phyloP scores from a whole-genome alignment of 2,113 vertebrate species.

The Butastur rufipennis region DNA sequence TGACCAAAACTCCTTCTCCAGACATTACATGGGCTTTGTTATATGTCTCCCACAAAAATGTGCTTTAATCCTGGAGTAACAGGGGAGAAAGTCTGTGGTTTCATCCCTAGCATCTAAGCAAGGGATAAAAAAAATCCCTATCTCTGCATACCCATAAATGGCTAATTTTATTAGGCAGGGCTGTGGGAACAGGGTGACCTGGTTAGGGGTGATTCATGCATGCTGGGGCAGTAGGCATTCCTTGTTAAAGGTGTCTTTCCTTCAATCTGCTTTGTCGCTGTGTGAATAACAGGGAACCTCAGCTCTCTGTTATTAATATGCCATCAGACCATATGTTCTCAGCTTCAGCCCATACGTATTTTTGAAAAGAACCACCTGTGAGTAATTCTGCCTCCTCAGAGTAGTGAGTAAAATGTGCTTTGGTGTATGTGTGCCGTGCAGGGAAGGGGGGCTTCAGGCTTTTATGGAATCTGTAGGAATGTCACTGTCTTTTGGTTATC shows the following conservation, averaged over 20 bases:
- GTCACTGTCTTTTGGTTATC: neutral
- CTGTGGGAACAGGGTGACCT: neutral
- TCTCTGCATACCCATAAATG: neutral
- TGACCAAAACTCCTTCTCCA: neutral
- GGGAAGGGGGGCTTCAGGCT: neutral
- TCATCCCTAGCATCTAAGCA: neutral
- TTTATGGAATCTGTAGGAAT: neutral
- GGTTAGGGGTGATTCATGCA: neutral
- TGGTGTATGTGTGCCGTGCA: neutral
- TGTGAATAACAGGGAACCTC: slow-evolving; percentile 43
- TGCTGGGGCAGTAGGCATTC: neutral
- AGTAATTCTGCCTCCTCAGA: slow-evolving; percentile 49
- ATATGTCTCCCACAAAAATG: neutral
- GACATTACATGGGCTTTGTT: neutral
- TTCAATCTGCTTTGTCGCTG: neutral
- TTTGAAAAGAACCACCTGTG: slow-evolving; percentile 64
- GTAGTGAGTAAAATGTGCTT: slow-evolving; percentile 8
- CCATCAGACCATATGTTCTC: slow-evolving; percentile 17
- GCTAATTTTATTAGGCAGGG: neutral
- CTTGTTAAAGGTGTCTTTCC: slow-evolving; percentile 1
- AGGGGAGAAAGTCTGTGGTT: neutral
- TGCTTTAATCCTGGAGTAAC: neutral
- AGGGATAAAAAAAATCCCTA: neutral
- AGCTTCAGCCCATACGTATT: slow-evolving; percentile 38
- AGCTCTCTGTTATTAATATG: neutral